A percentile compares a stretch with the other conserved stretches of the same genome.
Evolutionary conservation across 2,888 invertebrate species (phyloP).

Genomic region (Diachrysia chrysitis): DNA sequence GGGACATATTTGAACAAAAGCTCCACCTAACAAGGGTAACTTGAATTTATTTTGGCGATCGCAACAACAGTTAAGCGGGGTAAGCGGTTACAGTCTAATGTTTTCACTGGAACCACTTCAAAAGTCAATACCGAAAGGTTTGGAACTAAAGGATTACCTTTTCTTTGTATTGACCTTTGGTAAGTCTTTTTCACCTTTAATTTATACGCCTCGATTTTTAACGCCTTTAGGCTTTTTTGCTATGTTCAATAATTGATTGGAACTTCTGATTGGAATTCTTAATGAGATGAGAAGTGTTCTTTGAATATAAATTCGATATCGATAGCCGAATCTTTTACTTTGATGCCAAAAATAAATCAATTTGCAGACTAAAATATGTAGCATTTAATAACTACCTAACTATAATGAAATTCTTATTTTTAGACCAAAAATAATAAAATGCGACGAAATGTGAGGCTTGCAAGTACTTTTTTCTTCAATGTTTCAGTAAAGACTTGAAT

Average conservation of each 20-base stretch:
- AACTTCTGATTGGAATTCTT: constrained; percentile 45
- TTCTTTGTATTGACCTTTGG: constrained; percentile 14
- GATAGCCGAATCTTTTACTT: constrained; percentile 23
- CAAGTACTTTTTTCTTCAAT: constrained; percentile 5
- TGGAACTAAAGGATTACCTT: constrained; percentile 19
- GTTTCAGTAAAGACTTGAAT: constrained; percentile 45
- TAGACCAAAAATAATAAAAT: too few relatives aligned
- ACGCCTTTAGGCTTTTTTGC: constrained; percentile 22
- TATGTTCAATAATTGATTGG: constrained; percentile 45
- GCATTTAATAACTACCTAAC: too few relatives aligned
- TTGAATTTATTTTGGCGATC: constrained; percentile 62
- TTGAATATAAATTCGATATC: constrained; percentile 45
- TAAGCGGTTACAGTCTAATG: constrained; percentile 47
- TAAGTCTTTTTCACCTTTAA: constrained; percentile 24
- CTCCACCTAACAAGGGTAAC: constrained; percentile 53
- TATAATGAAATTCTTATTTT: too few relatives aligned
- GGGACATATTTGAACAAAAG: constrained; percentile 58
- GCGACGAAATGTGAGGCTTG: too few relatives aligned
- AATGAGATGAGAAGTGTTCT: constrained; percentile 37
- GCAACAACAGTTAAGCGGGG: constrained; percentile 59
- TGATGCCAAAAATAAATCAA: constrained; percentile 12
- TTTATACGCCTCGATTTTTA: constrained; percentile 12
- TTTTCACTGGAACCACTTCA: constrained; percentile 38
- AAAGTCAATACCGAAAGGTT: constrained; percentile 33
- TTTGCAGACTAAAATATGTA: neutral